Evolutionary conservation across 2,113 vertebrate genomes (phyloP), one percentile per base, ranked within the genome.

Genomic region (Arothron firmamentum): DNA sequence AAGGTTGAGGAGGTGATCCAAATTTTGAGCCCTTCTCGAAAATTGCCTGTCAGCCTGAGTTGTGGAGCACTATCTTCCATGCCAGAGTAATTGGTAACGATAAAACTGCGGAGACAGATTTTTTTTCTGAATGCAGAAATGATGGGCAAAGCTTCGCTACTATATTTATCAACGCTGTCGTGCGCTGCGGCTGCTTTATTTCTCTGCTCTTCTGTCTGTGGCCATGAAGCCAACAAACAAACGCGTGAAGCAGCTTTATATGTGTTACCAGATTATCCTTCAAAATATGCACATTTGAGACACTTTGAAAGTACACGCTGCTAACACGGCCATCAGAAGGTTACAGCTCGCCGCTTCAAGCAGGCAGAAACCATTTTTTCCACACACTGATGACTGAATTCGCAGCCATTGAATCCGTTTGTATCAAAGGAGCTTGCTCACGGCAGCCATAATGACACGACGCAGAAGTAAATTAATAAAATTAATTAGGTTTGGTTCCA

Each of bases 41-140:
- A 38, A 82, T 67, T 70, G 68, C 69, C 72, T 78, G 79, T 76
- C 72, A 78, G 67, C 41, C 42, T 77, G 77, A 82, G 56, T 80
- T 80, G 72, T 72, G 59, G 72, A 18, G 62, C 5, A 12, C 17
- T 62, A 45, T 72, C 69, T 51, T 72, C 58, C 25, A 54, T 77
- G 64, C 56, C 45, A 28, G 43, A 72, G 72, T 84, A 81, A 79
- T 79, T 76, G 75, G 73, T 67, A 62, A 79, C 70, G 67, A 72
- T 77, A 77, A 81, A 84, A 72, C 70, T 59, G 52, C 67, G 65
- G 48, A 48, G 43, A 49, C 48, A 12, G 47, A 52, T 42, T 55
- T 60, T 57, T 57, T 70, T 69, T 28, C 60, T 74, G 69, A 75
- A 72, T 60, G 31, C n/a, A 12, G 51, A 66, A 56, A 62, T 34